Conservation (phyloP, 2,888 invertebrate species). For the Meteorus cinctellus region DNA sequence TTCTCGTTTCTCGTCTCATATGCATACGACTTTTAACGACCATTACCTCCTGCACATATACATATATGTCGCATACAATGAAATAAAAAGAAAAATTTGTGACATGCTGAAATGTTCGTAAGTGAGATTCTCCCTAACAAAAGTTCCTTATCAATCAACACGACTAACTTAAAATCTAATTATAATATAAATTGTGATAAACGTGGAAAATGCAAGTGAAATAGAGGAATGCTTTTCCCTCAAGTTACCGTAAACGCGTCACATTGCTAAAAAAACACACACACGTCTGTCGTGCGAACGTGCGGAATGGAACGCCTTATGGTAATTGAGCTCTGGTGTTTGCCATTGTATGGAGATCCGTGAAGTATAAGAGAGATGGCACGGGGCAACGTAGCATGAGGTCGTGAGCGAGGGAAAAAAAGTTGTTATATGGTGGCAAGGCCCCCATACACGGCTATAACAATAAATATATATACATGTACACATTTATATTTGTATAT, state of each 20-base stretch:
- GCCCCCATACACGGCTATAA: background rate
- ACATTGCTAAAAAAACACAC: slow-evolving; percentile 24
- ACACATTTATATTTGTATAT: slow-evolving; percentile 40
- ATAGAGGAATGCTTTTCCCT: background rate
- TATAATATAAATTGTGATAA: background rate
- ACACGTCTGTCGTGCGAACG: slow-evolving; percentile 40
- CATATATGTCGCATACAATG: background rate
- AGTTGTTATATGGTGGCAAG: background rate
- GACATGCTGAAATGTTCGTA: background rate
- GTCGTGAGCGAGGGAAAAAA: slow-evolving; percentile 37
- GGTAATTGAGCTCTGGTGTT: slow-evolving; percentile 65
- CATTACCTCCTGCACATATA: background rate
- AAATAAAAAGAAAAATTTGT: no score
- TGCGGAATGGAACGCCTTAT: slow-evolving; percentile 54
- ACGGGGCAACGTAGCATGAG: background rate
- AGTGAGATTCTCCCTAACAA: background rate
- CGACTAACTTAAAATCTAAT: background rate
- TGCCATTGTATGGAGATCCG: slow-evolving; percentile 72
- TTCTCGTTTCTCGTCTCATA: slow-evolving; percentile 18
- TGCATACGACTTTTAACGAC: slow-evolving; percentile 1
- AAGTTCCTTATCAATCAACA: no score
- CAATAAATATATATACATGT: slow-evolving; percentile 23
- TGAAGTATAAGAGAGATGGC: background rate
- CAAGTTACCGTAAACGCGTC: slow-evolving; percentile 12
- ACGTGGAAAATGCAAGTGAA: background rate